Conservation (phyloP, 2,888 invertebrate genomes). For the Callimorpha dominula region DNA sequence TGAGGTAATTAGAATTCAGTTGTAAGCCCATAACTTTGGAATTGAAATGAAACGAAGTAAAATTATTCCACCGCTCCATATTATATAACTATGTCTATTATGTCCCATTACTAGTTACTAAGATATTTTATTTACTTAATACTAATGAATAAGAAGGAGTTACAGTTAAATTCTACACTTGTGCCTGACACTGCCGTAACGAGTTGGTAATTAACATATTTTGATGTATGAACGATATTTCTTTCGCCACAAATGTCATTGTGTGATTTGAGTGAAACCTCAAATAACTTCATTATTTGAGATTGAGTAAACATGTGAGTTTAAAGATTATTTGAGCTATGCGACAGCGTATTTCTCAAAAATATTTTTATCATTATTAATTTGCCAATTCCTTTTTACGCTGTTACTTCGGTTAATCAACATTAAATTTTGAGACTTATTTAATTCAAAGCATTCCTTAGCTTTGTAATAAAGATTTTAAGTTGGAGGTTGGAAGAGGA, state of each 20-base stretch:
- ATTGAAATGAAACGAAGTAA: not conserved
- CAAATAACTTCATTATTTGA: no score
- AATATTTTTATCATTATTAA: no score
- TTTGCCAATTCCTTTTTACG: no score
- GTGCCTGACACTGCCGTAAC: not conserved
- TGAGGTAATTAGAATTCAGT: not conserved
- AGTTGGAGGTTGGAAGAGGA: not conserved
- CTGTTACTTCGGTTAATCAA: no score
- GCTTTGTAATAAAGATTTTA: not conserved
- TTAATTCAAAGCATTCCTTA: not conserved
- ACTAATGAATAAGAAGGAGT: not conserved
- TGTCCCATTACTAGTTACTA: not conserved
- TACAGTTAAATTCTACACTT: not conserved
- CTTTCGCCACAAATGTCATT: not conserved
- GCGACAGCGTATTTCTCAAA: no score
- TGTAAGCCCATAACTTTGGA: not conserved
- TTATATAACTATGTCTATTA: not conserved
- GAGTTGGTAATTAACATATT: not conserved
- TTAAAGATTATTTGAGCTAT: no score
- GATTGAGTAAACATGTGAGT: no score
- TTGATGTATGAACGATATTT: not conserved
- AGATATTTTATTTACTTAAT: not conserved
- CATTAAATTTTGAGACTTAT: no score
- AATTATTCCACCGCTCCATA: not conserved
- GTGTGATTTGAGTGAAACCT: not conserved